A percentile compares a stretch with the other conserved stretches of the same genome.
Conservation (phyloP, 2,797 vertebrate genomes). For the Agapornis canus region DNA sequence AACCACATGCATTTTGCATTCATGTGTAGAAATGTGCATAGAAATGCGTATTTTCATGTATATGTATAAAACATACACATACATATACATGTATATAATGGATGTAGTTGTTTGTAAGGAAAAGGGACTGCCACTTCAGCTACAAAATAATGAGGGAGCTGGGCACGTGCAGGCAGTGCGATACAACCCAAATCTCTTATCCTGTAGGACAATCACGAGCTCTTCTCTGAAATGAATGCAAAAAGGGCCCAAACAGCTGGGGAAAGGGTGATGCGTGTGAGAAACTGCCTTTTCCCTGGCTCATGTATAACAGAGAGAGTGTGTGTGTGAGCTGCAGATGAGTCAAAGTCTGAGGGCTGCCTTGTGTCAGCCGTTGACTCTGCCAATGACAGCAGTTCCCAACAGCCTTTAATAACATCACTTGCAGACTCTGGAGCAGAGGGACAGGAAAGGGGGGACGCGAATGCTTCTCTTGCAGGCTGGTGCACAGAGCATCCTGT, state of each 20-base stretch:
- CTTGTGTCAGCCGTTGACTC: conserved; percentile 56
- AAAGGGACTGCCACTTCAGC: neutral
- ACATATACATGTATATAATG: neutral
- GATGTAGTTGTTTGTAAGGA: neutral
- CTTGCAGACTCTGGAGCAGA: neutral
- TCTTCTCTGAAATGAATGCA: neutral
- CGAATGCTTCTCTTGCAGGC: neutral
- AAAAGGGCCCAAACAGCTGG: conserved; percentile 18
- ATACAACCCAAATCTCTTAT: neutral
- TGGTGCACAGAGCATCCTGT: neutral
- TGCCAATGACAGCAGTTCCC: conserved; percentile 52
- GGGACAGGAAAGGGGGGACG: neutral
- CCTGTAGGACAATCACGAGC: neutral
- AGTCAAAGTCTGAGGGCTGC: conserved; percentile 59
- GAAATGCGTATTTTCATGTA: neutral
- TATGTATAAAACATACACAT: neutral
- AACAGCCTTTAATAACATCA: conserved; percentile 36
- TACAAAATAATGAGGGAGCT: neutral
- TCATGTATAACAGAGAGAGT: neutral
- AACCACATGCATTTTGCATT: neutral
- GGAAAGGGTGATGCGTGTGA: neutral
- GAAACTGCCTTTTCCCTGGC: neutral
- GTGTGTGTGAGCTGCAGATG: conserved; percentile 2
- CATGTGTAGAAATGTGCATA: neutral
- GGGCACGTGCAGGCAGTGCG: neutral